These are phyloP conservation scores for Bradypodion pumilum DNA, from an alignment of 2,797 vertebrate species.

Conservation along the genomic window DNA sequence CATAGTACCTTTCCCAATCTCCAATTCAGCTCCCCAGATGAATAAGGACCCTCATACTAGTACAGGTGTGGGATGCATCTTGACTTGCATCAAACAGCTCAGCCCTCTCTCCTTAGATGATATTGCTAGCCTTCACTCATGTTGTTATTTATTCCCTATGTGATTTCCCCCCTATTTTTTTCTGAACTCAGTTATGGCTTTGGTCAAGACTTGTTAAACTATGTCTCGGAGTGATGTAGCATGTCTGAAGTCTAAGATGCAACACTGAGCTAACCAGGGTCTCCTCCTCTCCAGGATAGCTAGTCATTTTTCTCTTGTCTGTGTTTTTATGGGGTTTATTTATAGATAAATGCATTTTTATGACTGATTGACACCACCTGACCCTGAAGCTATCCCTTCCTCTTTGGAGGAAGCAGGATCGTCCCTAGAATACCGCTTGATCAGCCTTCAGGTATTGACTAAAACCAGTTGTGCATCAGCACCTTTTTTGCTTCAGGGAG, in stretches of 20 bases:
- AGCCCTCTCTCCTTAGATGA: not conserved
- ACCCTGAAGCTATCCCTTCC: not conserved
- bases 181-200: not conserved
- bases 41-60: not conserved
- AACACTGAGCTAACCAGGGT: not conserved
- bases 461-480: not conserved
- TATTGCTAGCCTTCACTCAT: not conserved
- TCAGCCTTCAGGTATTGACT: not conserved
- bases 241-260: not conserved
- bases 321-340: not conserved
- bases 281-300: not conserved
- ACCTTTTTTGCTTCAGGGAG: not conserved
- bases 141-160: not conserved
- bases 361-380: not conserved
- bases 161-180: not conserved
- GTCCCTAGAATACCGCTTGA: not conserved
- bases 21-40: not conserved
- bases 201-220: not conserved
- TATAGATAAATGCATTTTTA: conserved; percentile 20
- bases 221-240: not conserved
- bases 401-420: not conserved
- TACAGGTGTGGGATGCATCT: not conserved
- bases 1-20: too few relatives aligned
- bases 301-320: not conserved
- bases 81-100: not conserved